Percentiles rank a stretch among this genome's conserved stretches.
Conservation (phyloP, 1,140 invertebrate genomes). For the Zaprionus inermis region DNA sequence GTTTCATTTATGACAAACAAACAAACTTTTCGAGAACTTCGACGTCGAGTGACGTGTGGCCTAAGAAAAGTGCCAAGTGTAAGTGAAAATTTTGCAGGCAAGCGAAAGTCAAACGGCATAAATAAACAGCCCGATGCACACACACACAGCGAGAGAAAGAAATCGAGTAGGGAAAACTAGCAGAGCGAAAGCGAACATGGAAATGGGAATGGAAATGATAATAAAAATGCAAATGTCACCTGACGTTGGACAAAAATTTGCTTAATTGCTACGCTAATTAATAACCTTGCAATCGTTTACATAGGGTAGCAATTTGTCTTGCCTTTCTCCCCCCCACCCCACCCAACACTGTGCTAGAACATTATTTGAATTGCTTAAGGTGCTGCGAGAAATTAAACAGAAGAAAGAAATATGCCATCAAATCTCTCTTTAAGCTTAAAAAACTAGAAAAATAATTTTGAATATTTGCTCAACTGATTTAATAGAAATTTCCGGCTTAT, state of each 20-base stretch:
- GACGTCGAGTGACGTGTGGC: slow-evolving; percentile 66
- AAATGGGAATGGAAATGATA: slow-evolving; percentile 19
- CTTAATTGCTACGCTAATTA: slow-evolving; percentile 73
- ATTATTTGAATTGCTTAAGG: slow-evolving; percentile 46
- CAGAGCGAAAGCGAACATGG: slow-evolving; percentile 12
- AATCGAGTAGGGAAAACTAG: slow-evolving; percentile 3
- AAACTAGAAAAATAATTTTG: slow-evolving; percentile 9
- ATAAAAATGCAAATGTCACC: slow-evolving; percentile 46
- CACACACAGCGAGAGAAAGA: neutral
- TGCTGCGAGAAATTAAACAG: slow-evolving; percentile 60
- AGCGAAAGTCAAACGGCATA: slow-evolving; percentile 80
- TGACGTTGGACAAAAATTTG: slow-evolving; percentile 41
- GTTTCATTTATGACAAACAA: slow-evolving; percentile 76
- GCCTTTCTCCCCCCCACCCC: neutral
- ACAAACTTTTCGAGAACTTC: slow-evolving; percentile 66
- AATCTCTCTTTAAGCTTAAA: neutral
- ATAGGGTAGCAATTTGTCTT: slow-evolving; percentile 35
- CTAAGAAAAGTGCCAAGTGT: slow-evolving; percentile 69
- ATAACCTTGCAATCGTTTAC: slow-evolving; percentile 62
- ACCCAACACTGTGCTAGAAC: slow-evolving; percentile 21
- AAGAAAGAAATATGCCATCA: neutral
- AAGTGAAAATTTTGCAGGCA: slow-evolving; percentile 61
- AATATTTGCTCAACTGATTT: neutral
- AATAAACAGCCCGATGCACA: slow-evolving; percentile 56
- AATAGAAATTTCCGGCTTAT: neutral